Evolutionary conservation across 2,888 invertebrate species (phyloP), one percentile per base, ranked within the genome.

Genomic region (Plagodis dolabraria): DNA sequence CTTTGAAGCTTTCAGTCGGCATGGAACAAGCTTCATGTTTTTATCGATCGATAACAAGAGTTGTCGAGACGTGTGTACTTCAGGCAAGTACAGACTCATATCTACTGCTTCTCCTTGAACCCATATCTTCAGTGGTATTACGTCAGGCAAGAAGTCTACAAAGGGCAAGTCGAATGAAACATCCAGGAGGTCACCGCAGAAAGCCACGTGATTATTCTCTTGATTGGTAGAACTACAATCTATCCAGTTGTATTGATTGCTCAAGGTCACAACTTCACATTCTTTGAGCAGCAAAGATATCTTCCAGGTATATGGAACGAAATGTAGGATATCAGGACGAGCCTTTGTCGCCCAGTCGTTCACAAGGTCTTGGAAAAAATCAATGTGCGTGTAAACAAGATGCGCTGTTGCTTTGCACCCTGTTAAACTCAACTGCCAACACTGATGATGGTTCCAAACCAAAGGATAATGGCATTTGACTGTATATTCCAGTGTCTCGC

Each of bases 221-320:
- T 98, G 98, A 74, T 98, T 97, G 51, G 98, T 97, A 34, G 98
- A 98, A 55, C 98, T 98, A 76, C 99, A 99, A 87, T 99, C 99
- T 70, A 99, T 97, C 99, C 99, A 99, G 87, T 99, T 99, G 86
- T 97, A 97, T 82, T 99, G 98, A 89, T 99, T 99, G 77, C 98
- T 96, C 11, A 98, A 92, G 45, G 98, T 97, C 0, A 99, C 94
- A 11, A 99, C 94, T 89, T 99, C 99, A 87, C 99, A 99, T 86
- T 99, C 98, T 84, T 99, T 98, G 33, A 99, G 89, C 7, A 97
- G 93, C 63, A 99, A 93, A 63, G 96, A 97, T 76, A 99, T 97
- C 80, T 97, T 96, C 96, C 98, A 99, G 0, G 98, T 98, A 86
- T 99, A 99, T 1, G 99, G 99, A 54, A 99, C 96, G 90, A 99